phyloP scores from a whole-genome alignment of 2,888 invertebrate species.

The Coremacera marginata region DNA sequence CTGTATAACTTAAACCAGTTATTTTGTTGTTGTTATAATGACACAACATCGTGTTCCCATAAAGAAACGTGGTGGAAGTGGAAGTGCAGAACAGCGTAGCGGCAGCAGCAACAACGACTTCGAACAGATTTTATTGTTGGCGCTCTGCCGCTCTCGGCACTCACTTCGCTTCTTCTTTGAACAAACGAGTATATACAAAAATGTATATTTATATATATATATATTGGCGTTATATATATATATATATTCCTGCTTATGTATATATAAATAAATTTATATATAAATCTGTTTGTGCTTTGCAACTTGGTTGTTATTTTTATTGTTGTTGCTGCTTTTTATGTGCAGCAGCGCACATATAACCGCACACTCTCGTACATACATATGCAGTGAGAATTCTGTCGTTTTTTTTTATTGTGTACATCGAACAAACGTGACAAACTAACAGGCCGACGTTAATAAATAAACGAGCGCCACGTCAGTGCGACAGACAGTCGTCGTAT shows the following conservation, averaged over 20 bases:
- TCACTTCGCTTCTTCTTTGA: neutral
- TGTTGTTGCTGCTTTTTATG: slow-evolving; percentile 16
- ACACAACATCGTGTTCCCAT: no score
- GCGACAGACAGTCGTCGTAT: neutral
- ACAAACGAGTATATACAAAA: no score
- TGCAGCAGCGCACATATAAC: neutral
- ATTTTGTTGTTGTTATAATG: neutral
- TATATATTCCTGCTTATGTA: neutral
- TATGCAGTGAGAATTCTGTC: neutral
- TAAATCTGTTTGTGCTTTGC: neutral
- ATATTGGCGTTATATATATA: neutral
- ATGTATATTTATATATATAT: neutral
- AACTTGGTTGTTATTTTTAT: neutral
- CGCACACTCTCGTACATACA: neutral
- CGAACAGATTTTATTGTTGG: slow-evolving; percentile 11
- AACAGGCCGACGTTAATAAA: neutral
- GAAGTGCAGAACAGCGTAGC: neutral
- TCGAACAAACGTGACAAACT: neutral
- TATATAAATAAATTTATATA: no score
- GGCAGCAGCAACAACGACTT: neutral
- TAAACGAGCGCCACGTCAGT: neutral
- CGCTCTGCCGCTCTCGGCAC: no score
- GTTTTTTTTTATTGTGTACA: neutral
- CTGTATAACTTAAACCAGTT: neutral
- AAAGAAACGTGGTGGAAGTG: no score